Conservation (phyloP, 1,140 invertebrate species). For the Oncopodura yosiiana region DNA sequence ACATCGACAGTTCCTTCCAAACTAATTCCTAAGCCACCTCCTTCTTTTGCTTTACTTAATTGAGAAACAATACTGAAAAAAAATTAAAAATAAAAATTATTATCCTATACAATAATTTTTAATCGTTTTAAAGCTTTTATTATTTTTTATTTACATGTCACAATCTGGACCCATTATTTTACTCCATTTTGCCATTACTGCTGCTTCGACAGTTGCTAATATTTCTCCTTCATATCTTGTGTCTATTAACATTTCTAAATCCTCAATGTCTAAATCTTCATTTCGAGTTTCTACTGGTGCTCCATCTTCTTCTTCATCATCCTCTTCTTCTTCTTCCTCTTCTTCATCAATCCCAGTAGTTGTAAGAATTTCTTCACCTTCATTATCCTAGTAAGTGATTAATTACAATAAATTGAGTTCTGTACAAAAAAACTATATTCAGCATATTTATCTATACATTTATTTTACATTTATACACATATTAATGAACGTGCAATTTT, state of each 20-base stretch:
- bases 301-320: conserved; percentile 31
- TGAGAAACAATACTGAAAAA: conserved; percentile 53
- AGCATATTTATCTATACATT: too few species aligned
- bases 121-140: neutral
- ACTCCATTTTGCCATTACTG: conserved; percentile 73
- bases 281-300: conserved; percentile 41
- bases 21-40: conserved; percentile 86
- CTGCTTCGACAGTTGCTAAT: conserved; percentile 59
- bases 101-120: neutral
- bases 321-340: conserved; percentile 23
- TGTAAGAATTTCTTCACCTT: conserved; percentile 23
- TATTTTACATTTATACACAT: too few species aligned
- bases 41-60: conserved; percentile 72
- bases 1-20: conserved; percentile 94
- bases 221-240: conserved; percentile 48
- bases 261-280: conserved; percentile 51
- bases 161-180: conserved; percentile 69
- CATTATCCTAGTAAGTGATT: conserved; percentile 21
- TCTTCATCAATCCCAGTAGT: conserved; percentile 15
- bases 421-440: too few species aligned
- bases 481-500: too few species aligned
- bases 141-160: conserved; percentile 49
- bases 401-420: too few species aligned
- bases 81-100: conserved; percentile 7
- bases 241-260: conserved; percentile 51